Evolutionary conservation across 2,113 vertebrate species (phyloP).

Genomic region (Oreotrochilus melanogaster): DNA sequence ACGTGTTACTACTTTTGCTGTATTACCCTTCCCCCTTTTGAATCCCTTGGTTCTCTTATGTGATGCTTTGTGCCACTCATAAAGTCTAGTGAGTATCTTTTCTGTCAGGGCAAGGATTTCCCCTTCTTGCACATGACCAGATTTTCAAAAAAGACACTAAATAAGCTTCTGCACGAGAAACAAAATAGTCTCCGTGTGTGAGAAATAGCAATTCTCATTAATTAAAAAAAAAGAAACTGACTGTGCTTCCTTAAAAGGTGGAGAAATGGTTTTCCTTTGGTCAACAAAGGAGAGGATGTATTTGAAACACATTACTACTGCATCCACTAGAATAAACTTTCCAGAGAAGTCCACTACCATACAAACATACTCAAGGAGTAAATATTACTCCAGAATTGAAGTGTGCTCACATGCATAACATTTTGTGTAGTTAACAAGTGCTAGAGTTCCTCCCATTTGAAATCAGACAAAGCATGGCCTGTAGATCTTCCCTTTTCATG

Average conservation of each 20-base stretch:
- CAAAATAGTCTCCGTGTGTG: not conserved
- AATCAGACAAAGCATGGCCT: not conserved
- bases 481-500: not conserved
- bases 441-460: not conserved
- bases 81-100: not conserved
- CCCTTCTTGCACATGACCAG: not conserved
- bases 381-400: not conserved
- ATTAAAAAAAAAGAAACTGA: not conserved
- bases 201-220: not conserved
- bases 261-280: not conserved
- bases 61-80: not conserved
- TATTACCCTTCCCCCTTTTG: not conserved
- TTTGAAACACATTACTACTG: not conserved
- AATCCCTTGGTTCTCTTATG: rapidly evolving
- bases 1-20: not conserved
- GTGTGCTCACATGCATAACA: not conserved
- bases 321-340: not conserved
- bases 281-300: not conserved
- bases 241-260: not conserved
- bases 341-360: not conserved
- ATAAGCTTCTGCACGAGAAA: not conserved
- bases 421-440: not conserved
- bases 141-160: constrained; percentile 8
- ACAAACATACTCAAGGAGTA: not conserved
- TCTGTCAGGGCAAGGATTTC: not conserved